These are phyloP conservation scores for Microcebus griseorufus DNA, from an alignment of 2,113 vertebrate species.

Conservation along the genomic window DNA sequence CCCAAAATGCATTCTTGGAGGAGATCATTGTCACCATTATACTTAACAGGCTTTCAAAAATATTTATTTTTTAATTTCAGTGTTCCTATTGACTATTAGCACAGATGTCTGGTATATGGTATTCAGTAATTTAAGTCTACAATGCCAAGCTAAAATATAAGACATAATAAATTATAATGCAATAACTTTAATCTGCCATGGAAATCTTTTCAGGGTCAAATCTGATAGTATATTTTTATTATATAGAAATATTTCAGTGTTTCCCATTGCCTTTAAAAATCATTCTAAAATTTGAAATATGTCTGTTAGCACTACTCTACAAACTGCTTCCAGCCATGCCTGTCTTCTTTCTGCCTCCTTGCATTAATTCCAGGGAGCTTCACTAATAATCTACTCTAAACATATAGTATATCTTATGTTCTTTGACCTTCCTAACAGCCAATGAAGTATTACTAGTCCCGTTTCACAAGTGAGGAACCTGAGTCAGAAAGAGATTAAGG, in stretches of 20 bases:
- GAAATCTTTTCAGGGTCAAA: not conserved
- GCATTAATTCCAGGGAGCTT: not conserved
- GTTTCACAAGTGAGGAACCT: not conserved
- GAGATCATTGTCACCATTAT: not conserved
- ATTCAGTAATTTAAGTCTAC: not conserved
- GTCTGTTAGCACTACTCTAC: not conserved
- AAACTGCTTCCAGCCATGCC: too few species aligned
- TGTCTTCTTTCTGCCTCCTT: not conserved
- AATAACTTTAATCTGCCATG: not conserved
- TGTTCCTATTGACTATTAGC: not conserved
- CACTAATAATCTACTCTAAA: not conserved
- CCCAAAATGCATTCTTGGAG: not conserved
- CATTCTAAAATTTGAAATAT: not conserved
- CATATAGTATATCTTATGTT: fast-evolving
- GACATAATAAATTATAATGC: not conserved
- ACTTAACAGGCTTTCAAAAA: not conserved
- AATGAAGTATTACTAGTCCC: not conserved
- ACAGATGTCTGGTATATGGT: not conserved
- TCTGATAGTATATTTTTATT: not conserved
- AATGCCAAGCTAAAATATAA: not conserved
- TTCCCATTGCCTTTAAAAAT: not conserved
- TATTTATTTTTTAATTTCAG: not conserved
- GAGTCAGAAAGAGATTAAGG: not conserved
- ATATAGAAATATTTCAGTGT: not conserved
- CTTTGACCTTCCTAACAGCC: not conserved